Conservation (phyloP, 2,113 vertebrate genomes). For the Lipotes vexillifer region DNA sequence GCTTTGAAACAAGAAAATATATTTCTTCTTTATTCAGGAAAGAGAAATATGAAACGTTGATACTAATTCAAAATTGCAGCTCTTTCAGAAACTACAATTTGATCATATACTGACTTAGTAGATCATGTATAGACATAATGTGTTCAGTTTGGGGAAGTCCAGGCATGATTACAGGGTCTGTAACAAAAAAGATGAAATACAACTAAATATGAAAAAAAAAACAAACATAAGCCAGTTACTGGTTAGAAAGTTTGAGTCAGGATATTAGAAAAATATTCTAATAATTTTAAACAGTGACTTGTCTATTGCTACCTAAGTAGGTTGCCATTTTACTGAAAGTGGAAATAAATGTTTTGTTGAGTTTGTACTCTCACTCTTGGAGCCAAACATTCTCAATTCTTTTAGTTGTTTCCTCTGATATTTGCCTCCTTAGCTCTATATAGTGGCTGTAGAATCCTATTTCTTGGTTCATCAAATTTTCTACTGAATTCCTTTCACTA, state of each 20-base stretch:
- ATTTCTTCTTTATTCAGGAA: constrained; percentile 47
- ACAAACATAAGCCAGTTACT: not conserved
- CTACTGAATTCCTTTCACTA: not conserved
- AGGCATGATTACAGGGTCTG: not conserved
- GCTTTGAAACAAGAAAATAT: not conserved
- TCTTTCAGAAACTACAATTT: not conserved
- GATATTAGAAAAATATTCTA: not conserved
- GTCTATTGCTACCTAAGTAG: not conserved
- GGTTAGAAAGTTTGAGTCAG: not conserved
- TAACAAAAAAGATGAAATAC: not conserved
- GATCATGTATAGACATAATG: not conserved
- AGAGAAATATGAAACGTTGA: not conserved
- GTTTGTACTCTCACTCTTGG: not conserved
- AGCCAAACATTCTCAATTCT: not conserved
- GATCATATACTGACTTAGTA: not conserved
- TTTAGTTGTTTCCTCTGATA: not conserved
- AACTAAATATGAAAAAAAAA: not conserved
- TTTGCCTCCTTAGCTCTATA: not conserved
- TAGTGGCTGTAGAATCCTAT: not conserved
- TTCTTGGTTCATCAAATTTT: not conserved
- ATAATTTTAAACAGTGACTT: not conserved
- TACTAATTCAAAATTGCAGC: not conserved
- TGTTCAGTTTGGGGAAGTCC: not conserved
- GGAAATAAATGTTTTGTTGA: not conserved
- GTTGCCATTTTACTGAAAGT: not conserved